Evolutionary conservation across 2,797 vertebrate genomes (phyloP).

Genomic region (Chloroceryle inda): DNA sequence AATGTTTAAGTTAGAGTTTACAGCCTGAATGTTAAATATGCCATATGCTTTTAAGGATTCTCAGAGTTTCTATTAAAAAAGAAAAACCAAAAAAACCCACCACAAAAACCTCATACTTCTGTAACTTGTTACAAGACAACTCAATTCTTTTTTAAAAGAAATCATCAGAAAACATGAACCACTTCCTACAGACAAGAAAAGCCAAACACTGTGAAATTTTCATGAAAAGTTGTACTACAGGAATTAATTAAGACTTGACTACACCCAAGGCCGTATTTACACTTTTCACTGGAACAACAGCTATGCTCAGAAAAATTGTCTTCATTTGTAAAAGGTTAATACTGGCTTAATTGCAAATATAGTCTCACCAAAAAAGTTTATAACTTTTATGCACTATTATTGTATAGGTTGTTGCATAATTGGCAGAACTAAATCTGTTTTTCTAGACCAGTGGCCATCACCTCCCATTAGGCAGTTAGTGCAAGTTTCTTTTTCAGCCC

Average conservation of each 20-base stretch:
- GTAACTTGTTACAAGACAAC: background rate
- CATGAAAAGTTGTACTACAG: background rate
- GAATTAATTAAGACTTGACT: background rate
- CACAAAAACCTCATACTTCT: background rate
- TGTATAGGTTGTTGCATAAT: background rate
- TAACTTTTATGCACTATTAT: background rate
- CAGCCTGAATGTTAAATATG: fast-evolving
- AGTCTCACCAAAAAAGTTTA: background rate
- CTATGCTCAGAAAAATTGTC: background rate
- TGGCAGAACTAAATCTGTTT: background rate
- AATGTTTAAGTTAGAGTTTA: background rate
- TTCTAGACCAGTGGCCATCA: background rate
- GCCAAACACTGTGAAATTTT: background rate
- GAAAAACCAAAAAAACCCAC: no score
- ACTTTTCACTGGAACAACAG: background rate
- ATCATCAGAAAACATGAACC: background rate
- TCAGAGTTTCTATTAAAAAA: background rate
- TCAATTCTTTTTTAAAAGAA: background rate
- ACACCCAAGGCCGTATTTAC: background rate
- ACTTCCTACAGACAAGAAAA: background rate
- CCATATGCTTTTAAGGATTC: background rate
- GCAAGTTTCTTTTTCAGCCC: background rate
- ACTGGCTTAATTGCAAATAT: background rate
- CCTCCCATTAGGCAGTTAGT: background rate
- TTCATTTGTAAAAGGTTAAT: background rate